These are phyloP conservation scores for Scaptomyza parva DNA, from an alignment of 2,888 invertebrate genomes.

Conservation along the genomic window DNA sequence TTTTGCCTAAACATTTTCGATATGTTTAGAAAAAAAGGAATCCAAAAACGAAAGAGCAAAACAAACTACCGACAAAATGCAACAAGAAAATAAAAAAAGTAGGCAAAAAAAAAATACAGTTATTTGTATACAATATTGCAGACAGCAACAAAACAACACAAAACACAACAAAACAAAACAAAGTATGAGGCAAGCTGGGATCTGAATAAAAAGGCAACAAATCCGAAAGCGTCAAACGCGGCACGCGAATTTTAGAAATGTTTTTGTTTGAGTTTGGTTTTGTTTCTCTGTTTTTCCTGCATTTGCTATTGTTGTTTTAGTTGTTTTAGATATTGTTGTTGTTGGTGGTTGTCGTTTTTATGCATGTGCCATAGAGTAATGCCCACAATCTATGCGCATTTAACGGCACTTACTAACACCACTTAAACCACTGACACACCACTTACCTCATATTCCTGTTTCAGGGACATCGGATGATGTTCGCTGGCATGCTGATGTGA, in stretches of 20 bases:
- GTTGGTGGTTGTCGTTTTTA: slow-evolving; percentile 20
- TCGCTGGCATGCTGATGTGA: slow-evolving; percentile 82
- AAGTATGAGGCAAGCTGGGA: slow-evolving; percentile 15
- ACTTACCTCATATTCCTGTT: slow-evolving; percentile 85
- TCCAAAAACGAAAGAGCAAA: slow-evolving; percentile 13
- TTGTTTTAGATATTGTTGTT: slow-evolving; percentile 10
- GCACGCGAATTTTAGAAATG: slow-evolving; percentile 76
- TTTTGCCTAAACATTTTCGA: slow-evolving; percentile 73
- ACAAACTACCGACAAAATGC: slow-evolving; percentile 15
- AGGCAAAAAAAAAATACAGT: slow-evolving; percentile 38
- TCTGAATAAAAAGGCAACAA: slow-evolving; percentile 53
- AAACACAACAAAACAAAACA: slow-evolving; percentile 19
- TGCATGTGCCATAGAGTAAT: slow-evolving; percentile 53
- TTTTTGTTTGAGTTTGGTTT: slow-evolving; percentile 45
- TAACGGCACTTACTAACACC: slow-evolving; percentile 51
- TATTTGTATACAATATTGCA: slow-evolving; percentile 50
- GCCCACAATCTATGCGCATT: slow-evolving; percentile 47
- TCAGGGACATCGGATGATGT: slow-evolving; percentile 83
- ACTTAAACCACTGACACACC: slow-evolving; percentile 31
- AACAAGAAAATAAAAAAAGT: slow-evolving; percentile 39
- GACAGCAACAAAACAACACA: slow-evolving; percentile 21
- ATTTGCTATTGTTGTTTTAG: slow-evolving; percentile 10
- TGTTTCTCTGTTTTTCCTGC: slow-evolving; percentile 14
- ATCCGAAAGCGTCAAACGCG: slow-evolving; percentile 38
- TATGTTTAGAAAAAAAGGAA: slow-evolving; percentile 60